Base-by-base conservation (phyloP, 2,888 invertebrate species). In the Eupithecia abbreviata region DNA sequence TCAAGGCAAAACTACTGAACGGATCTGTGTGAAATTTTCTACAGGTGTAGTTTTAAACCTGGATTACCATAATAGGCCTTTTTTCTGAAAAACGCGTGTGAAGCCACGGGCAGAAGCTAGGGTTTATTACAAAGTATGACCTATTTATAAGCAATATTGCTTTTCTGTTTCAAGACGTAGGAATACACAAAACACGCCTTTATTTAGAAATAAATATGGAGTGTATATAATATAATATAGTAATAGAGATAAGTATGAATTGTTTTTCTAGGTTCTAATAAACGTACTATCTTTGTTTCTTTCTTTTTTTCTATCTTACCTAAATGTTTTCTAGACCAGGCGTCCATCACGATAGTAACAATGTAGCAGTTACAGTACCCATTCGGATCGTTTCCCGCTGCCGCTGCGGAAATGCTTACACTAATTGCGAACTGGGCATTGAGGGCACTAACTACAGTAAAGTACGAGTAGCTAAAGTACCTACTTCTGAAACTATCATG, bases 351-450 rank as follows among this genome's bases (percentile, higher is more conserved):
- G 62, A 12, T 62, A 62, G 12, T 30, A 62, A 4, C 62, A 30
- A 62, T 4, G 62, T 62, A 62, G 10, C 62, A 62, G 62, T 62
- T 30, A 30, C 30, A 62, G 42, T 66, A 66, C 15, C 66, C 6
- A 42, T 15, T 66, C 41, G 42, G 66, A 42, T 41, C 66, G 66
- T 42, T 7, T 15, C 42, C 62, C 62, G 62, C 62, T 30, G 15
- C 2, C 13, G 13, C 42, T 42, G 66, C 42, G 66, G 66, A 66
- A 66, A 66, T 66, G 66, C 66, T 66, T 66, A 42, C 66, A 15
- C 66, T 42, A 42, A 66, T 66, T 66, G 42, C 66, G 30, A 15
- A 66, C 6, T 66, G 42, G 41, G 42, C 66, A 66, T 42, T 42
- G 62, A 66, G 41, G 42, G 66, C 42, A 66, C 7, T 45, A 62